phyloP scores from a whole-genome alignment of 2,113 vertebrate species.

The Oreamnos americanus region DNA sequence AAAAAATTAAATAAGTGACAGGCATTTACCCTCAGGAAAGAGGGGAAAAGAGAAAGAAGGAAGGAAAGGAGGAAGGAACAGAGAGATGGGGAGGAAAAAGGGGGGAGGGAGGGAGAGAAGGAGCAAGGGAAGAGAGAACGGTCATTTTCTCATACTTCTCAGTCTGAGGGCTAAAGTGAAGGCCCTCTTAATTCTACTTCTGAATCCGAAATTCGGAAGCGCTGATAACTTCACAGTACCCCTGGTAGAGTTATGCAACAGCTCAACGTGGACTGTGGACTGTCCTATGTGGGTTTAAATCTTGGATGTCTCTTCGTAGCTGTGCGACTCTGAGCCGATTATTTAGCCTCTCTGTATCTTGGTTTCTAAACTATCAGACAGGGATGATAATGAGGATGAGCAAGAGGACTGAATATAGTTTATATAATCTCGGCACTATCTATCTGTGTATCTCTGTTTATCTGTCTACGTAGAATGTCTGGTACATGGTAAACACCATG shows the following conservation, averaged over 20 bases:
- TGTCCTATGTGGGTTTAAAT: background rate
- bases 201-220: background rate
- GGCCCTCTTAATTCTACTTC: background rate
- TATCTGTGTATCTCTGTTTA: background rate
- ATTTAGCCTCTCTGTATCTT: background rate
- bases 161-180: background rate
- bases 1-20: background rate
- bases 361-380: background rate
- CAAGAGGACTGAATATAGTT: background rate
- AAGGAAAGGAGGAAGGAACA: too few species aligned
- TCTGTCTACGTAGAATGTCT: background rate
- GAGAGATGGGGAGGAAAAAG: fast-evolving
- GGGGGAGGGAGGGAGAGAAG: background rate
- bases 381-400: background rate
- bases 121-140: background rate
- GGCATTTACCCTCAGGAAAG: background rate
- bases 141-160: background rate
- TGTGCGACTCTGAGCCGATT: background rate
- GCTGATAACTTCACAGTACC: background rate
- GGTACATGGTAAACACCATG: background rate
- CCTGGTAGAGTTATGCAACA: background rate
- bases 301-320: background rate
- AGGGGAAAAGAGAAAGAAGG: background rate
- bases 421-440: background rate
- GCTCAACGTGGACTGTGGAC: background rate